Conservation (phyloP, 2,113 vertebrate species). For the Psophia crepitans region DNA sequence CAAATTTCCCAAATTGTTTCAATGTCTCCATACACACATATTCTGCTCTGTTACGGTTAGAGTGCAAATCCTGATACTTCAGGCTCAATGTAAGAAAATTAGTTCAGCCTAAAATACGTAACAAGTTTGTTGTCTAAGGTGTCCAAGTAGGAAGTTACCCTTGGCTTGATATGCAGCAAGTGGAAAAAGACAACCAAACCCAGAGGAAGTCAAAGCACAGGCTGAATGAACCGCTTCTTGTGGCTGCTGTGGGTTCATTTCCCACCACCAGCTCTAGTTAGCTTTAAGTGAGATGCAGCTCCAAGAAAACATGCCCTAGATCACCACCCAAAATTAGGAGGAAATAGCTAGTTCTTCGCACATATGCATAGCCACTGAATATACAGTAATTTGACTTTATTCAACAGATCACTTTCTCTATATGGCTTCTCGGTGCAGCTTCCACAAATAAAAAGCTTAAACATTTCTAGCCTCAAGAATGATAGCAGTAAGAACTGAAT, state of each 20-base stretch:
- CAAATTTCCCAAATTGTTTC: background rate
- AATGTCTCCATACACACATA: background rate
- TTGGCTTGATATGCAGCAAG: background rate
- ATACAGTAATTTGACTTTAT: background rate
- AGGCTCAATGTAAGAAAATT: background rate
- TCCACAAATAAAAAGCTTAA: background rate
- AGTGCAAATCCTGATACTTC: background rate
- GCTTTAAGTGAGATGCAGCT: too few species aligned
- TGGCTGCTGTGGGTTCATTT: background rate
- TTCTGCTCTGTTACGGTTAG: background rate
- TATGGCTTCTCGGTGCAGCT: background rate
- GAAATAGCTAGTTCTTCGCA: background rate
- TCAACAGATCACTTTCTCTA: background rate
- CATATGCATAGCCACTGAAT: accelerated
- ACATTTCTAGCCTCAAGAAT: background rate
- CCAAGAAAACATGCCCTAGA: background rate
- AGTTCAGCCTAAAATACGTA: background rate
- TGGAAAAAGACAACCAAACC: background rate
- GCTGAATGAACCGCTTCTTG: background rate
- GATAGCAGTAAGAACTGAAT: background rate
- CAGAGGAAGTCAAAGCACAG: background rate
- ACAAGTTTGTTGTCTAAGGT: background rate
- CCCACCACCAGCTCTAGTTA: background rate
- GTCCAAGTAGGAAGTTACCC: background rate
- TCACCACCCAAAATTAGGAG: background rate